Evolutionary conservation across 2,888 invertebrate species (phyloP).

Genomic region (Euclidia mi): DNA sequence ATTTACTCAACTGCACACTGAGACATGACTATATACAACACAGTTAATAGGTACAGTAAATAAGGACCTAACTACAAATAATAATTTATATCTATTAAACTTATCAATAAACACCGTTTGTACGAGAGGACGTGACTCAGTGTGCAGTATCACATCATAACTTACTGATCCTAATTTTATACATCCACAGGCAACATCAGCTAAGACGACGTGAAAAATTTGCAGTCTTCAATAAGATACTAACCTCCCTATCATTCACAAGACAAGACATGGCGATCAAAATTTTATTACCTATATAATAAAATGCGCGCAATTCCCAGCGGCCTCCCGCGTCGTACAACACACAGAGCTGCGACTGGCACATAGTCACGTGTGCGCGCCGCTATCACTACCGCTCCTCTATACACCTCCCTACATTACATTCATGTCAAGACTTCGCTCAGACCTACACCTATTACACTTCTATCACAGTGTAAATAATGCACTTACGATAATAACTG

Average conservation of each 20-base stretch:
- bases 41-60: slow-evolving; percentile 32
- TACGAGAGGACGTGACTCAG: slow-evolving; percentile 50
- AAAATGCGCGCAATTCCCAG: slow-evolving; percentile 42
- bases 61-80: slow-evolving; percentile 47
- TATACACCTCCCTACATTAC: slow-evolving; percentile 59
- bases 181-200: slow-evolving; percentile 79
- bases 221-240: slow-evolving; percentile 88
- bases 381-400: slow-evolving; percentile 35
- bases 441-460: slow-evolving; percentile 83
- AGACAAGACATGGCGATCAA: slow-evolving; percentile 83
- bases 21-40: slow-evolving; percentile 33
- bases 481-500: slow-evolving; percentile 84
- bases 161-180: slow-evolving; percentile 71
- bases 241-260: slow-evolving; percentile 73
- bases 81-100: slow-evolving; percentile 45
- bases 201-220: slow-evolving; percentile 82
- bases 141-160: slow-evolving; percentile 63
- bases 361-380: no score
- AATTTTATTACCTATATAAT: slow-evolving; percentile 45
- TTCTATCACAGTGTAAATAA: slow-evolving; percentile 89
- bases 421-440: slow-evolving; percentile 83
- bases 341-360: slow-evolving; percentile 20
- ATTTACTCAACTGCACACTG: slow-evolving; percentile 61
- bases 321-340: slow-evolving; percentile 13
- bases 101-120: slow-evolving; percentile 44